These are phyloP conservation scores for Cordilura impudica DNA, from an alignment of 2,888 invertebrate genomes.

Conservation along the genomic window DNA sequence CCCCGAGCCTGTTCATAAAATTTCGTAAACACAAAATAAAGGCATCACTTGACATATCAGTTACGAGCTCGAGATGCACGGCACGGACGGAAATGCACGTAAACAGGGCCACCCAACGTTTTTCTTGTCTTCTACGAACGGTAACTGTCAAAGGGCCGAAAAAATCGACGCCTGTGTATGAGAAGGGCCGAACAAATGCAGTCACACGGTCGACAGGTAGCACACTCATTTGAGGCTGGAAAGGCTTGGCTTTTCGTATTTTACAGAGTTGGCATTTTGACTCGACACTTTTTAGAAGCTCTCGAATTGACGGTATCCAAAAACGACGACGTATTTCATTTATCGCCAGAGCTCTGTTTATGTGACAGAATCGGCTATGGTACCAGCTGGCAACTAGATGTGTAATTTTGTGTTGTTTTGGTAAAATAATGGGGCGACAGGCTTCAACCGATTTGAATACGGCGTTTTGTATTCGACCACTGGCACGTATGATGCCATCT, in stretches of 20 bases:
- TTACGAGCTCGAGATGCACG: constrained; percentile 35
- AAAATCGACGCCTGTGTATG: constrained; percentile 59
- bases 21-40: constrained; percentile 21
- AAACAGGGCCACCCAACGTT: constrained; percentile 54
- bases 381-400: not conserved
- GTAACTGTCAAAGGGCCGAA: constrained; percentile 7
- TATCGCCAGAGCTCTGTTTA: not conserved
- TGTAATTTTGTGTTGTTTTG: constrained; percentile 3
- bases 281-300: not conserved
- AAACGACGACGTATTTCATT: not conserved
- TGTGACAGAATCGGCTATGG: not conserved
- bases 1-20: constrained; percentile 27
- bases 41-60: constrained; percentile 29
- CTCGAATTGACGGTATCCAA: constrained; percentile 17
- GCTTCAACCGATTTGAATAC: too few relatives aligned
- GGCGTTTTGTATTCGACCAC: too few relatives aligned
- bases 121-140: constrained; percentile 36
- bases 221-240: constrained; percentile 15
- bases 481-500: too few relatives aligned
- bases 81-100: constrained; percentile 30
- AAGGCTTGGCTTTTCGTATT: not conserved
- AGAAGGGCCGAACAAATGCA: constrained; percentile 28
- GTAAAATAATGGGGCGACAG: not conserved
- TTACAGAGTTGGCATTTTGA: not conserved
- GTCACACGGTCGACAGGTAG: constrained; percentile 7